Percentiles rank a stretch among this genome's conserved stretches.
phyloP scores from a whole-genome alignment of 2,888 invertebrate species.

The Caenorhabditis imperialis region DNA sequence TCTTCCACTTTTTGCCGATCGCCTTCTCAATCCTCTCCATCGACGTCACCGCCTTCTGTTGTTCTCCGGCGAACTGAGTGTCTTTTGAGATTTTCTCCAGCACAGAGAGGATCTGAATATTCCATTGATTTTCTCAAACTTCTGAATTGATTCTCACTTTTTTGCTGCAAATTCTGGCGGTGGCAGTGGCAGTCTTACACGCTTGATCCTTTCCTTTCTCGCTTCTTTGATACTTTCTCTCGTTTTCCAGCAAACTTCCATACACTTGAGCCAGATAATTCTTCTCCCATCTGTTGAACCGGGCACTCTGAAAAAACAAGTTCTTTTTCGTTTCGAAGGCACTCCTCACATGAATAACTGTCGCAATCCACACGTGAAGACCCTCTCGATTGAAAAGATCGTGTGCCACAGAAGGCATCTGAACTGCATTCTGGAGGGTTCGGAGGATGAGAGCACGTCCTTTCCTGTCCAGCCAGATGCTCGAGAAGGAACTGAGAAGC shows the following conservation, averaged over 20 bases:
- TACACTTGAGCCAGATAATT: conserved; percentile 63
- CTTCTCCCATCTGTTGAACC: conserved; percentile 62
- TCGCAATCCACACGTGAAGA: conserved; percentile 61
- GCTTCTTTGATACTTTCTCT: conserved; percentile 55
- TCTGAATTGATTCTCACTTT: too few relatives aligned
- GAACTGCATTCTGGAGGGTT: conserved; percentile 32
- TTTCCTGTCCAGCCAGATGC: conserved; percentile 41
- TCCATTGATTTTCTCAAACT: too few relatives aligned
- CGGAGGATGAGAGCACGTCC: conserved; percentile 32
- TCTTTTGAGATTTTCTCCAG: conserved; percentile 36
- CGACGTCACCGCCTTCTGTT: conserved; percentile 30
- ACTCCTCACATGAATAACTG: conserved; percentile 51
- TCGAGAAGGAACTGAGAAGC: conserved; percentile 48
- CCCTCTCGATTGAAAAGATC: conserved; percentile 57
- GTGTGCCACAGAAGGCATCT: conserved; percentile 60
- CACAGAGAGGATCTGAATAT: conserved; percentile 29
- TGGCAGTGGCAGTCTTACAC: conserved; percentile 23
- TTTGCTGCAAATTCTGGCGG: conserved; percentile 42
- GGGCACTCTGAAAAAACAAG: conserved; percentile 37
- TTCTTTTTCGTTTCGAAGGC: not conserved
- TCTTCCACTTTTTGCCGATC: conserved; percentile 49
- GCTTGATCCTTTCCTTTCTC: conserved; percentile 46
- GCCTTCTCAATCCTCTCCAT: conserved; percentile 36
- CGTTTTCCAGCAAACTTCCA: conserved; percentile 47
- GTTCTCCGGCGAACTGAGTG: conserved; percentile 30